Evolutionary conservation across 64 coral and sea anemone species (phyloP).

Genomic region (Cladopsammia gracilis): DNA sequence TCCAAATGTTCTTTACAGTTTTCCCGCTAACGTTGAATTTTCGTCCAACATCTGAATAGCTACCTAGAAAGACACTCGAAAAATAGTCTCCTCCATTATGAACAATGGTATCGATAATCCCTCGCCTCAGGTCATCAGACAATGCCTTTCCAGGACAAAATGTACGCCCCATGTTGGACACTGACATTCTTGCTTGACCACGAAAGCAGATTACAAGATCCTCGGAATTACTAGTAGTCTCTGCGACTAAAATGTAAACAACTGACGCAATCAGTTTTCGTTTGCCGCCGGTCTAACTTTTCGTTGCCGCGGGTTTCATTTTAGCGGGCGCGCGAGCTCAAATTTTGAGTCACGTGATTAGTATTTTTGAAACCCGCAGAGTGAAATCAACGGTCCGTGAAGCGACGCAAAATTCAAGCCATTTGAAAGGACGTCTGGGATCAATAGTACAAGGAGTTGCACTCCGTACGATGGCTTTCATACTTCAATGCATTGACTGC

Average conservation of each 20-base stretch:
- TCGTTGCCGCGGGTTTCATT: no score
- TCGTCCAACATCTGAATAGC: slow-evolving; percentile 14
- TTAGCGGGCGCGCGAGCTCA: no score
- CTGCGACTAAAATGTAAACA: no score
- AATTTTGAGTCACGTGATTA: no score
- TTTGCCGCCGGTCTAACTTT: no score
- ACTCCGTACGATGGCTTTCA: neutral
- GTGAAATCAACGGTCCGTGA: no score
- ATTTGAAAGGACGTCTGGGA: no score
- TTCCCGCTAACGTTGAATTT: slow-evolving; percentile 33
- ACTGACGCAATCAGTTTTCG: neutral
- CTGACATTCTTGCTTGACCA: no score
- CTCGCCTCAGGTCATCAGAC: neutral
- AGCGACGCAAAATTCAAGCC: no score
- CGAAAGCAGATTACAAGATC: neutral
- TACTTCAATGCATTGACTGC: neutral
- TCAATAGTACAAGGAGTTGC: neutral
- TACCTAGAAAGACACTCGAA: neutral
- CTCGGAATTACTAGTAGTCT: neutral
- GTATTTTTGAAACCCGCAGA: no score
- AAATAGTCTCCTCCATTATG: neutral
- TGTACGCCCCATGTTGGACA: neutral
- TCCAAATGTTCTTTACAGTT: slow-evolving; percentile 33
- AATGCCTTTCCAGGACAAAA: neutral
- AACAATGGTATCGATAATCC: slow-evolving; percentile 19